Base-by-base conservation (phyloP, 2,888 invertebrate species). In the Tenthredo mesomela region DNA sequence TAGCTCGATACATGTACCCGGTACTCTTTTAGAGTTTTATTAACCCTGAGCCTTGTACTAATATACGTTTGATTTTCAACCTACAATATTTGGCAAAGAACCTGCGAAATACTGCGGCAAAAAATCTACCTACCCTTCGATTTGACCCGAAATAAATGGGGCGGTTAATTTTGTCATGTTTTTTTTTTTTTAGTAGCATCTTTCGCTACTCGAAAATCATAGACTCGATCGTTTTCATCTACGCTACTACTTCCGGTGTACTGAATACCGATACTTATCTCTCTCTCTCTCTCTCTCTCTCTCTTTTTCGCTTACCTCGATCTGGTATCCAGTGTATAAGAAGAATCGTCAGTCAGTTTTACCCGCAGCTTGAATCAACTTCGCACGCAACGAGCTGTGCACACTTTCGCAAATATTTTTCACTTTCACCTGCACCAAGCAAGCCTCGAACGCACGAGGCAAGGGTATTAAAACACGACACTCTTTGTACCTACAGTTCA, bases 321-420 rank as follows among this genome's bases (percentile, higher is more conserved):
- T 61, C 61, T 40, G 80, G 58, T 80, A 80, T 80, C 80, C 80
- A 80, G 80, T 80, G 33, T 80, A 80, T 58, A 37, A 21, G 61
- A 61, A 50, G 10, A n/a, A 47, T 50, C 77, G 67, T 67, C 67
- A n/a, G 43, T n/a, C 40, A 73, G n/a, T 73, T 40, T 43, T 15
- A 21, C 43, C 40, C 73, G 40, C 73, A 73, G 73, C 73, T 50
- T 40, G 43, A 10, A 21, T 40, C 43, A 43, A 73, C 77, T 67
- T 67, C 29, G 29, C 54, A 54, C 47, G 77, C 50, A 50, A 77
- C 80, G 37, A 37, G 61, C 80, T 50, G 61, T 18, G 67, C n/a
- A 29, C 82, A 82, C 82, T 82, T 82, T 82, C 82, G 82, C 70
- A 67, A 67, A 70, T 70, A 82, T 82, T 82, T 82, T 82, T 65